Percentiles rank a stretch among this genome's conserved stretches.
Conservation (phyloP, 2,113 vertebrate genomes). For the Nibea albiflora region DNA sequence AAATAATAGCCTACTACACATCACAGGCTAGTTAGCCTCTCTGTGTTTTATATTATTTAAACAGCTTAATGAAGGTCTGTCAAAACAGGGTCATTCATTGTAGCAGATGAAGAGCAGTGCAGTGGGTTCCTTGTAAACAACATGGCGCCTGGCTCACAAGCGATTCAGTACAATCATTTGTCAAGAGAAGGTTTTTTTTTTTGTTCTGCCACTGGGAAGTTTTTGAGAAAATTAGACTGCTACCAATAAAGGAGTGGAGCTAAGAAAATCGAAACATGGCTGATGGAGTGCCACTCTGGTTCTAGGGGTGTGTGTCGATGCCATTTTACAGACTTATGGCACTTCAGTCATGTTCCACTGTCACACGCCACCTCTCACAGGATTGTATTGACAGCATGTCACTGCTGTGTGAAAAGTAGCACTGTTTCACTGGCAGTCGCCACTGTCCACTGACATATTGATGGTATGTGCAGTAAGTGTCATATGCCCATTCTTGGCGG, state of each 20-base stretch:
- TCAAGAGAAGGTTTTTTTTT: not conserved
- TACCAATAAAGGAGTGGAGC: not conserved
- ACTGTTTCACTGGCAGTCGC: no score
- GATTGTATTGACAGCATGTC: no score
- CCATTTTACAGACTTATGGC: no score
- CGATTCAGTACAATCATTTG: not conserved
- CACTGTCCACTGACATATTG: no score
- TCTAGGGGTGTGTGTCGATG: no score
- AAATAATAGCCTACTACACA: not conserved
- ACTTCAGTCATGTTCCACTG: no score
- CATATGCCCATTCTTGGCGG: no score
- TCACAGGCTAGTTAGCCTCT: not conserved
- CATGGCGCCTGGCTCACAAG: slow-evolving; percentile 7
- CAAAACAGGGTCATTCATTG: slow-evolving; percentile 6
- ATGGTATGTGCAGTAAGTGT: no score
- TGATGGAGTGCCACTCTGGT: no score
- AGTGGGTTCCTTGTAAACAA: slow-evolving; percentile 23
- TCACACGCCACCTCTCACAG: no score
- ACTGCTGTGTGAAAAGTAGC: no score
- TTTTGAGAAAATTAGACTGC: not conserved
- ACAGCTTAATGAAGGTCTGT: slow-evolving; percentile 24
- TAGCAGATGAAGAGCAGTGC: slow-evolving; percentile 13
- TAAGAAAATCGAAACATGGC: not conserved
- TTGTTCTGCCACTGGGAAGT: not conserved
- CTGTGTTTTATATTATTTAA: slow-evolving; percentile 15